These are phyloP conservation scores for Lepidocyrtoides sp. DNA, from an alignment of 2,888 invertebrate species.

Conservation along the genomic window DNA sequence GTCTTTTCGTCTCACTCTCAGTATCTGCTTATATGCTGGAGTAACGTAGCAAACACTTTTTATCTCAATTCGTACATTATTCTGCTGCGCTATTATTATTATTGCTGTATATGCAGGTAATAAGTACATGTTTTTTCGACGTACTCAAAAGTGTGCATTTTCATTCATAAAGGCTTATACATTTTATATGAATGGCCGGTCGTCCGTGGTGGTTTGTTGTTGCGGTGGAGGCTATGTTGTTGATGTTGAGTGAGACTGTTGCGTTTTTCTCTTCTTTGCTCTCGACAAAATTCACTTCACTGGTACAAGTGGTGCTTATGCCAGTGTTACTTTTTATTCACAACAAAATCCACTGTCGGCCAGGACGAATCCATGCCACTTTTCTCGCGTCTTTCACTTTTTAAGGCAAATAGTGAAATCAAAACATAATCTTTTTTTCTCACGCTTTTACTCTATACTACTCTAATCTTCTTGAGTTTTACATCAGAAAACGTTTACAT, in stretches of 20 bases:
- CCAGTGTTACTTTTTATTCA: constrained; percentile 12
- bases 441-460: too few species aligned
- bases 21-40: not conserved
- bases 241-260: too few species aligned
- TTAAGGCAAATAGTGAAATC: not conserved
- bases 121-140: constrained; percentile 20
- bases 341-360: constrained; percentile 38
- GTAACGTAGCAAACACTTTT: constrained; percentile 29
- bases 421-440: too few species aligned
- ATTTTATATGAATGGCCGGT: constrained; percentile 23
- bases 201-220: constrained; percentile 18
- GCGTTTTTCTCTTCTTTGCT: not conserved
- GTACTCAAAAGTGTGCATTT: constrained; percentile 41
- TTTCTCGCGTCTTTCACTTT: constrained; percentile 40
- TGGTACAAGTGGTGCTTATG: not conserved
- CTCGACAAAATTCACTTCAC: not conserved
- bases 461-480: too few species aligned
- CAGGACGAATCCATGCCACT: constrained; percentile 25
- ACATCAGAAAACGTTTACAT: too few species aligned
- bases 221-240: not conserved
- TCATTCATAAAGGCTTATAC: constrained; percentile 60
- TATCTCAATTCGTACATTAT: not conserved
- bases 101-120: too few species aligned
- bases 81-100: constrained; percentile 50
- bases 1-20: not conserved